Evolutionary conservation across 2,113 vertebrate genomes (phyloP), one percentile per base, ranked within the genome.

Genomic region (Psittacus erithacus): DNA sequence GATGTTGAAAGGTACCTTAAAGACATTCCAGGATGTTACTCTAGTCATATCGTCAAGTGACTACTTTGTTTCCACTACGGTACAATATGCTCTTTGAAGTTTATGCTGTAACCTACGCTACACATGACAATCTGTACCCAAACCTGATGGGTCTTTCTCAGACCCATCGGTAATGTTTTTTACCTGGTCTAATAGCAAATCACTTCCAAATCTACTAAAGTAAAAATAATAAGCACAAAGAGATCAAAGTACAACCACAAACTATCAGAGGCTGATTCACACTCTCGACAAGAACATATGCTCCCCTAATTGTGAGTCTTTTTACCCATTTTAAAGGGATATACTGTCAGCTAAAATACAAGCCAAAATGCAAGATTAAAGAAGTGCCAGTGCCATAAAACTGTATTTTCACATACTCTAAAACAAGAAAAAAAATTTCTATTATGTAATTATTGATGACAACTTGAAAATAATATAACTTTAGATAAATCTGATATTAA

Each of bases 171-270:
- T 38, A 1, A 17, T 23, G 31, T 57, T 57, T 82, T 90, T 73
- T 4, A 57, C 55, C 44, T 43, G 60, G 78, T 67, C 78, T 84
- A 95, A 93, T 25, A 79, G 77, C 76, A 96, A 95, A 82, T 25
- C 78, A 84, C 89, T 95, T 82, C 33, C 41, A 60, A 28, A 92
- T 50, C 85, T 70, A 60, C 79, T 83, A 77, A 92, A 74, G 52
- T 68, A 91, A 70, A 92, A 94, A 59, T 17, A 93, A 62, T 13
- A 82, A 80, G 62, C 63, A 94, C 44, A 88, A 77, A 93, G 68
- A 97, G 52, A 97, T 93, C 76, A 97, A 97, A 97, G 93, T 73
- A 91, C 9, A 62, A 57, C 31, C 33, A 92, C 38, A 65, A 82
- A 71, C 20, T 77, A 87, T 25, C 16, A 15, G 46, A 92, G 65